Percentiles rank a stretch among this genome's conserved stretches.
Conservation (phyloP, 2,888 invertebrate species). For the Pogonocherus hispidulus region DNA sequence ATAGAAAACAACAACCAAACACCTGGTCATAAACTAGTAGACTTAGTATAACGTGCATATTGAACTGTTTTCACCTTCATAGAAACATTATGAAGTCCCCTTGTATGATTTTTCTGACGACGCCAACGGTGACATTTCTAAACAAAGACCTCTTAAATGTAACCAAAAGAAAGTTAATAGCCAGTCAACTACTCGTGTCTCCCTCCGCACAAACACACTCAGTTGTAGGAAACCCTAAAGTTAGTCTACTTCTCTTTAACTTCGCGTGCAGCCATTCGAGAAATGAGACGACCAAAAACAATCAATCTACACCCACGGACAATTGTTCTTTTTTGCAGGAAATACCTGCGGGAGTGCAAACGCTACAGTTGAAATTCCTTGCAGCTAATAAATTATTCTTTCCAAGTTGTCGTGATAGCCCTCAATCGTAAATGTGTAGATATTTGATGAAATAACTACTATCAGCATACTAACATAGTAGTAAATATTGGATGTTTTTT, state of each 20-base stretch:
- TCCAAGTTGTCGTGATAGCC: slow-evolving; percentile 4
- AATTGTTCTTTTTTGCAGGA: slow-evolving; percentile 28
- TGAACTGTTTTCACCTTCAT: no score
- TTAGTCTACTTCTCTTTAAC: slow-evolving; percentile 18
- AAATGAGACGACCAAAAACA: slow-evolving; percentile 33
- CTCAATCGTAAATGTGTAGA: no score
- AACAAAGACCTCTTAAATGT: no score
- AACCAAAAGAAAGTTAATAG: neutral
- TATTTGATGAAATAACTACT: no score
- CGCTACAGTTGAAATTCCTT: slow-evolving; percentile 17
- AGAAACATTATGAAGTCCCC: no score
- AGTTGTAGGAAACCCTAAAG: neutral
- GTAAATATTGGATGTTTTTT: no score
- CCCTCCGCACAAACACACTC: neutral
- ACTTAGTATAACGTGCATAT: no score
- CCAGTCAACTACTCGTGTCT: neutral
- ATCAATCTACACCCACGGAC: slow-evolving; percentile 31
- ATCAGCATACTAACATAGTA: no score
- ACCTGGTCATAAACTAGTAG: no score
- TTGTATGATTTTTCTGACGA: no score
- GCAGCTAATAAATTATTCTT: slow-evolving; percentile 19
- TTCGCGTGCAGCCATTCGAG: slow-evolving; percentile 22
- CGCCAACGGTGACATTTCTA: no score
- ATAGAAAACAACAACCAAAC: no score
- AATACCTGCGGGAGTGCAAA: slow-evolving; percentile 25